These are phyloP conservation scores for Leptarthrus brevirostris DNA, from an alignment of 2,888 invertebrate species.

Conservation along the genomic window DNA sequence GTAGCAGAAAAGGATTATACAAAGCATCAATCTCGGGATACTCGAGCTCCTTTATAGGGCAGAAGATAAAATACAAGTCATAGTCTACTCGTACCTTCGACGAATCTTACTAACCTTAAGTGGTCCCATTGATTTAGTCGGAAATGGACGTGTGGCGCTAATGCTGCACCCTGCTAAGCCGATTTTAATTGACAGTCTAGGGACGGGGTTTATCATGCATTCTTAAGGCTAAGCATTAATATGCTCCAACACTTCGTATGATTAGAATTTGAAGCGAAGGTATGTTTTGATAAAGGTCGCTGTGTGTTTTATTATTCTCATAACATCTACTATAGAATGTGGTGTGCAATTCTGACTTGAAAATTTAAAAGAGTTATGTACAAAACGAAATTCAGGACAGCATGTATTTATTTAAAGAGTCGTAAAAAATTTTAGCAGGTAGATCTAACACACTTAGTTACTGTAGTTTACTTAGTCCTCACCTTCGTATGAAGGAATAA, in stretches of 20 bases:
- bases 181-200: slow-evolving; percentile 53
- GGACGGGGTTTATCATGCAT: slow-evolving; percentile 50
- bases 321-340: too few species aligned
- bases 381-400: too few species aligned
- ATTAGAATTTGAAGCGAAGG: background rate
- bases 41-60: background rate
- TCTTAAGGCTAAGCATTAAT: slow-evolving; percentile 30
- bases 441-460: too few species aligned
- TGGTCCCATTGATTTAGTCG: slow-evolving; percentile 31
- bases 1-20: background rate
- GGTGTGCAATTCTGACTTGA: too few species aligned
- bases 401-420: too few species aligned
- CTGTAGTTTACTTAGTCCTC: too few species aligned
- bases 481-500: too few species aligned
- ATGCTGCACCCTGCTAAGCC: slow-evolving; percentile 51
- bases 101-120: background rate
- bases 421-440: too few species aligned
- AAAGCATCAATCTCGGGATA: background rate
- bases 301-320: too few species aligned
- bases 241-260: slow-evolving; percentile 11
- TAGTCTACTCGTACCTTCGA: background rate
- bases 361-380: too few species aligned
- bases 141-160: slow-evolving; percentile 52
- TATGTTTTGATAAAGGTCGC: too few species aligned
- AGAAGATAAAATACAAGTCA: background rate